Conservation (phyloP, 1,140 invertebrate genomes). For the Parapsyche elsis region DNA sequence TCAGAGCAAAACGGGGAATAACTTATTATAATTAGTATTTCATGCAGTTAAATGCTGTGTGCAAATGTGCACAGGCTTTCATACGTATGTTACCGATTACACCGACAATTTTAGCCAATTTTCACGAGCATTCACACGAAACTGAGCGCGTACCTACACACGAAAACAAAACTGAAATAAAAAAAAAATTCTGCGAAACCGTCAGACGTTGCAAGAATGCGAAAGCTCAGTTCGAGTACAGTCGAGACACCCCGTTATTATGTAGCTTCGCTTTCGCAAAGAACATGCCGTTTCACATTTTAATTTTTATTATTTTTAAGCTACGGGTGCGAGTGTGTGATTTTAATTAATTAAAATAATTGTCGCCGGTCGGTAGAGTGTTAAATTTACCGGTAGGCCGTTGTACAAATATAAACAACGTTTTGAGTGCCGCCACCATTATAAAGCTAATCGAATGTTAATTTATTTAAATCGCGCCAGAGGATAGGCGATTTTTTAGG, state of each 20-base stretch:
- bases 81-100: slow-evolving; percentile 52
- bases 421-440: slow-evolving; percentile 16
- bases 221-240: neutral
- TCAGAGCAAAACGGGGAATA: slow-evolving; percentile 34
- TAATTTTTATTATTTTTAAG: neutral
- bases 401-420: slow-evolving; percentile 26
- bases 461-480: slow-evolving; percentile 25
- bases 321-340: too few relatives aligned
- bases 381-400: neutral
- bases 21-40: slow-evolving; percentile 47
- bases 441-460: slow-evolving; percentile 27
- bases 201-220: neutral
- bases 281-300: neutral
- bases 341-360: neutral
- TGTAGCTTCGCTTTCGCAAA: neutral
- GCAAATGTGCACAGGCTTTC: slow-evolving; percentile 50
- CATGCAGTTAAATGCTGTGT: slow-evolving; percentile 51
- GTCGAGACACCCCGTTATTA: neutral
- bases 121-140: slow-evolving; percentile 42
- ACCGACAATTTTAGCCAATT: slow-evolving; percentile 53
- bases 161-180: slow-evolving; percentile 1
- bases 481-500: neutral
- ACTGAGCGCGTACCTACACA: slow-evolving; percentile 12
- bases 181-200: neutral
- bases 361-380: neutral